These are phyloP conservation scores for Iphiclides podalirius DNA, from an alignment of 2,888 invertebrate species.

Conservation along the genomic window DNA sequence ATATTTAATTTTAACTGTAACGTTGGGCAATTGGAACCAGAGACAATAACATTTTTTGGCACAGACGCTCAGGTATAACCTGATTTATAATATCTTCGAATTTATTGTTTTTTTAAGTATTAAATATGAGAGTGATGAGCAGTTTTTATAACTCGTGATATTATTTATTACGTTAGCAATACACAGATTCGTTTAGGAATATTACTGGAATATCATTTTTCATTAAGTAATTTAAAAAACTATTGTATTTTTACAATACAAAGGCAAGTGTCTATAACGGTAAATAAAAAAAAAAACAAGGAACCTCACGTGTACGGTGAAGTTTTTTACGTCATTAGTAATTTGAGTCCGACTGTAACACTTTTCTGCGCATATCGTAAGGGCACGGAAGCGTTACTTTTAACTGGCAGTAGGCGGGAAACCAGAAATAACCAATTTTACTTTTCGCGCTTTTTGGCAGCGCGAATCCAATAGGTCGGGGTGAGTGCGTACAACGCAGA, in stretches of 20 bases:
- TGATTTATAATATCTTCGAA: constrained; percentile 6
- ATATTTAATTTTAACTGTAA: not conserved
- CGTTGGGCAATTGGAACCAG: not conserved
- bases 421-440: constrained; percentile 15
- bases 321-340: constrained; percentile 4
- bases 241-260: too few species aligned
- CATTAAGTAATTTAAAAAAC: too few species aligned
- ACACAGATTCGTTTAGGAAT: too few species aligned
- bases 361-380: constrained; percentile 6
- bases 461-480: constrained; percentile 1
- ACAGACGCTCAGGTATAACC: not conserved
- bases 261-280: too few species aligned
- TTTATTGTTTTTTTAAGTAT: too few species aligned
- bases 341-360: constrained; percentile 8
- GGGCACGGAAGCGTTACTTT: constrained; percentile 18
- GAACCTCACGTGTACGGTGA: not conserved
- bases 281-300: not conserved
- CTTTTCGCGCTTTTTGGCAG: constrained; percentile 12
- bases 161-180: too few species aligned
- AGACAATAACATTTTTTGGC: constrained; percentile 5
- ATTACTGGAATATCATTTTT: too few species aligned
- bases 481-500: constrained; percentile 1
- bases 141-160: too few species aligned
- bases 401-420: constrained; percentile 7
- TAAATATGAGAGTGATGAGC: too few species aligned